These are phyloP conservation scores for Aphelenchoides avenae DNA, from an alignment of 1,140 invertebrate genomes.

Conservation along the genomic window DNA sequence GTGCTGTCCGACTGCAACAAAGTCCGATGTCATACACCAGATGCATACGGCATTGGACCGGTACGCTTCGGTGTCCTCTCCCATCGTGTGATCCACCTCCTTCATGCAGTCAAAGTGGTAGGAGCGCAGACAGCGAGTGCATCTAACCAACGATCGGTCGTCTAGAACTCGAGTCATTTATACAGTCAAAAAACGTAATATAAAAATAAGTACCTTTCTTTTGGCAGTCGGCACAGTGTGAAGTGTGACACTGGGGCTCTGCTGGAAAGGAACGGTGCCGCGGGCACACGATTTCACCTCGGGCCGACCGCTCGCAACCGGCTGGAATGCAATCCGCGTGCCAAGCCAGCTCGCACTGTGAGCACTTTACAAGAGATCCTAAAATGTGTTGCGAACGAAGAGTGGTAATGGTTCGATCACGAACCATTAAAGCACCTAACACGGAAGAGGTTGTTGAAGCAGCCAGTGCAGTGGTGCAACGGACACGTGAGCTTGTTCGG, in stretches of 20 bases:
- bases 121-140: slow-evolving; percentile 25
- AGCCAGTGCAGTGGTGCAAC: slow-evolving; percentile 29
- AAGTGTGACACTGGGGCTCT: slow-evolving; percentile 8
- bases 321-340: slow-evolving; percentile 23
- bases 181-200: slow-evolving; percentile 11
- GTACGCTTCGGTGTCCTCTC: no score
- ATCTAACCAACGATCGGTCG: no score
- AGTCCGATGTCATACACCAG: slow-evolving; percentile 32
- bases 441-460: slow-evolving; percentile 33
- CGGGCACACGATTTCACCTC: slow-evolving; percentile 23
- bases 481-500: no score
- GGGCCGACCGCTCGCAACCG: slow-evolving; percentile 12
- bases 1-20: slow-evolving; percentile 30
- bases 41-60: no score
- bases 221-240: slow-evolving; percentile 28
- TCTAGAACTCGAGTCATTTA: no score
- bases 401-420: background rate
- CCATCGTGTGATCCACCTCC: no score
- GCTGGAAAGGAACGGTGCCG: slow-evolving; percentile 23
- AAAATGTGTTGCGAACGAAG: background rate
- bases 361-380: slow-evolving; percentile 17
- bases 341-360: slow-evolving; percentile 33
- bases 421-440: slow-evolving; percentile 27
- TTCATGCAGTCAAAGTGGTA: no score
- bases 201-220: slow-evolving; percentile 14